phyloP scores from a whole-genome alignment of 53 echinoderm and acorn worm genomes.

The Glandiceps talaboti region DNA sequence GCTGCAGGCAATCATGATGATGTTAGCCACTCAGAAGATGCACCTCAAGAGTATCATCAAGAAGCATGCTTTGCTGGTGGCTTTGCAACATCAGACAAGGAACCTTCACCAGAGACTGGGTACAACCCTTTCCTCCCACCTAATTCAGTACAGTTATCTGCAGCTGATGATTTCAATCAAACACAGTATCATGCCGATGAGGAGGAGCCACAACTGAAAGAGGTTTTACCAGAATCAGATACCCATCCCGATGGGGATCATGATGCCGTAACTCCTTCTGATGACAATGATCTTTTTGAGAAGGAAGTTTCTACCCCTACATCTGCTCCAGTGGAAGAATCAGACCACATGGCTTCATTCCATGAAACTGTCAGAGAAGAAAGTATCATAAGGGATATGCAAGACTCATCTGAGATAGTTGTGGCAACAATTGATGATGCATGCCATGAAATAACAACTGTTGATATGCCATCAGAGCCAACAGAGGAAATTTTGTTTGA shows the following conservation, averaged over 20 bases:
- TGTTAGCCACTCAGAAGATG: neutral
- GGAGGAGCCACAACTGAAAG: slow-evolving; percentile 18
- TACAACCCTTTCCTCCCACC: neutral
- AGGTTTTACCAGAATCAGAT: slow-evolving; percentile 2
- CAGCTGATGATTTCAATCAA: slow-evolving; percentile 1
- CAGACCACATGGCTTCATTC: too few species aligned
- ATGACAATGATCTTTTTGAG: neutral
- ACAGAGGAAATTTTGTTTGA: neutral
- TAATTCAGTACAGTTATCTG: neutral
- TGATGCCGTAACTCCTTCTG: neutral
- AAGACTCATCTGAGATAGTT: slow-evolving; percentile 74
- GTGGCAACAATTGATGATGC: slow-evolving; percentile 87
- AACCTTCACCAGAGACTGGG: neutral
- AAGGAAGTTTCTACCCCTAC: neutral
- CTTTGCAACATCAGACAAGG: neutral
- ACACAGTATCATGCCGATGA: slow-evolving; percentile 33
- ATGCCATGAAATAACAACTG: too few species aligned
- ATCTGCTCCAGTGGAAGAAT: neutral
- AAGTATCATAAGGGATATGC: too few species aligned
- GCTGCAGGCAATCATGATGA: slow-evolving; percentile 4
- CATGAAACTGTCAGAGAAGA: too few species aligned
- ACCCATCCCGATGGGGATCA: neutral
- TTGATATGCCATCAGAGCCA: neutral
- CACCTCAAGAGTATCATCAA: neutral
- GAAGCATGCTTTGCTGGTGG: neutral